phyloP scores from a whole-genome alignment of 2,113 vertebrate genomes.

The Sprattus sprattus region DNA sequence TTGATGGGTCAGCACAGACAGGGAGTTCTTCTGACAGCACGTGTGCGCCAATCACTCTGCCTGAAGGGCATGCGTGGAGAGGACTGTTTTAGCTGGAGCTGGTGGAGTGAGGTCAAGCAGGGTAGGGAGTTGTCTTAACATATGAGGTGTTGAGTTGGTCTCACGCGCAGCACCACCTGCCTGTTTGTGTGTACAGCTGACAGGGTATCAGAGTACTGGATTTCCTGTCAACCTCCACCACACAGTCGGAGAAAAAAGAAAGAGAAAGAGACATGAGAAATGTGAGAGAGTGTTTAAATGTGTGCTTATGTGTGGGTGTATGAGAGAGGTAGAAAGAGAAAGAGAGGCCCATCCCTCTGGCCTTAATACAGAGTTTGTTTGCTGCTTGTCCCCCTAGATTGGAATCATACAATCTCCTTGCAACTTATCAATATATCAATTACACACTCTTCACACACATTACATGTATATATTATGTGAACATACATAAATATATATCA shows the following conservation, averaged over 20 bases:
- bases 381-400: background rate
- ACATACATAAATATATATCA: background rate
- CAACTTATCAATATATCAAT: background rate
- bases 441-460: background rate
- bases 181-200: constrained; percentile 35
- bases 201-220: constrained; percentile 30
- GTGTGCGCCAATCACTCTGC: background rate
- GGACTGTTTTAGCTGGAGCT: constrained; percentile 12
- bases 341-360: constrained; percentile 24
- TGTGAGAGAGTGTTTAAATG: background rate
- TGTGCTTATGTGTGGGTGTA: background rate
- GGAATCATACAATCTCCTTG: background rate
- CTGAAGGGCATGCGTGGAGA: background rate
- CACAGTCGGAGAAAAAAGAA: constrained; percentile 48
- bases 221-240: constrained; percentile 32
- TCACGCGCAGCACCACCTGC: constrained; percentile 51
- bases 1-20: background rate
- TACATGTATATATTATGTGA: background rate
- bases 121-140: constrained; percentile 44
- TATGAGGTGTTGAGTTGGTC: constrained; percentile 28
- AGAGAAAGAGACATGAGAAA: constrained; percentile 40
- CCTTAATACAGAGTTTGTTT: background rate
- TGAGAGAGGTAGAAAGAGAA: constrained; percentile 19
- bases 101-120: constrained; percentile 33
- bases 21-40: background rate